These are phyloP conservation scores for Larimichthys crocea DNA, from an alignment of 2,113 vertebrate species.

Conservation along the genomic window DNA sequence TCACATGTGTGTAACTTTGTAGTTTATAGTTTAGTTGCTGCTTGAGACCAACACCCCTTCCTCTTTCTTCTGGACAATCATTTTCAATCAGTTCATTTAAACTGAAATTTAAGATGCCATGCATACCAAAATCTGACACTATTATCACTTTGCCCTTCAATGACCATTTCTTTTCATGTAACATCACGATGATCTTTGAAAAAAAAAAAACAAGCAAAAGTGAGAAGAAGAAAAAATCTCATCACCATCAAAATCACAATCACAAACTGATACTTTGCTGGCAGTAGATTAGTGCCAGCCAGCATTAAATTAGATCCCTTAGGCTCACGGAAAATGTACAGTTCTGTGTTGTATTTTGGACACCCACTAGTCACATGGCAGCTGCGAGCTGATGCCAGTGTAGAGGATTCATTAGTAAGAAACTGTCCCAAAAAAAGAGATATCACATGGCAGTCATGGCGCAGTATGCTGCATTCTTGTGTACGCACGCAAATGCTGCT, in stretches of 20 bases:
- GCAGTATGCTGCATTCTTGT: constrained; percentile 11
- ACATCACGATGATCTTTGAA: not conserved
- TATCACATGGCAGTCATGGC: constrained; percentile 53
- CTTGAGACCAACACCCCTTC: not conserved
- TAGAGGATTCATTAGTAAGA: constrained; percentile 49
- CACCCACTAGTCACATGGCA: constrained; percentile 53
- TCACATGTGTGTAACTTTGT: not conserved
- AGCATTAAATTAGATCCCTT: constrained; percentile 42
- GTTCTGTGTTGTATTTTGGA: constrained; percentile 50
- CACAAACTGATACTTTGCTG: constrained; percentile 24
- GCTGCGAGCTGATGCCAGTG: constrained; percentile 17
- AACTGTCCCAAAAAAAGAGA: constrained; percentile 29
- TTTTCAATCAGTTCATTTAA: not conserved
- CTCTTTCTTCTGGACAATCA: not conserved
- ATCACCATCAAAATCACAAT: constrained; percentile 21
- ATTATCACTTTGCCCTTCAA: constrained; percentile 6
- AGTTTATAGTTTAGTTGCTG: too few species aligned
- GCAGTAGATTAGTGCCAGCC: constrained; percentile 30
- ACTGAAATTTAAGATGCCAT: constrained; percentile 1
- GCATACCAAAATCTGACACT: not conserved
- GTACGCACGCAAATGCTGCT: constrained; percentile 17
- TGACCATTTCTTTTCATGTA: constrained; percentile 2
- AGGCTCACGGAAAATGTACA: constrained; percentile 55
- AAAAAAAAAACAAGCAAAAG: constrained; percentile 1
- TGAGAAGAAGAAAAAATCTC: constrained; percentile 4